Evolutionary conservation across 2,113 vertebrate genomes (phyloP).

Genomic region (Macroglossus sobrinus): DNA sequence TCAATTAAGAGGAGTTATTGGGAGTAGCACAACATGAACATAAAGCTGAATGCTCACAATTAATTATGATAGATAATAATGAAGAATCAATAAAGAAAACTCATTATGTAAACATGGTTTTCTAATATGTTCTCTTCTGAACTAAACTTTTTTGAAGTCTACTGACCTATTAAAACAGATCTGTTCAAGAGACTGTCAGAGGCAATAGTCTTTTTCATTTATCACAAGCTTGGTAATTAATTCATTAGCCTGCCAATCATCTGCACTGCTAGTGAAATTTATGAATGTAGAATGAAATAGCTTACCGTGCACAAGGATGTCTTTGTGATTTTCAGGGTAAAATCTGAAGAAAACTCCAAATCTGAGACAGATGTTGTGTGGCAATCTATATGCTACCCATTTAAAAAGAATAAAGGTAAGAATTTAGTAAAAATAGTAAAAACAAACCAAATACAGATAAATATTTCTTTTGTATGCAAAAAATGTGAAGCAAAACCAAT

Average conservation of each 20-base stretch:
- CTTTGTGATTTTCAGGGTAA: conserved; percentile 86
- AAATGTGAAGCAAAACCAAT: background rate
- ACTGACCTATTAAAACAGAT: conserved; percentile 35
- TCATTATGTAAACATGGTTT: background rate
- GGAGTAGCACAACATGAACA: background rate
- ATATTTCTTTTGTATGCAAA: background rate
- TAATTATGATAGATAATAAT: background rate
- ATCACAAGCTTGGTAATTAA: conserved; percentile 79
- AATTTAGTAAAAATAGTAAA: conserved; percentile 3
- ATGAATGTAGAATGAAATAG: conserved; percentile 42
- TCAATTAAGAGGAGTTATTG: background rate
- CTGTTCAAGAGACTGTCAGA: conserved; percentile 71
- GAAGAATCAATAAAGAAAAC: conserved; percentile 19
- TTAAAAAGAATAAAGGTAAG: background rate
- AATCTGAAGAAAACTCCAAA: conserved; percentile 92
- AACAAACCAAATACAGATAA: background rate
- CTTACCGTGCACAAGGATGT: conserved; percentile 91
- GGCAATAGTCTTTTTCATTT: conserved; percentile 74
- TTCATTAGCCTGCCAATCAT: conserved; percentile 65
- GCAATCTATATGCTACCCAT: conserved; percentile 89
- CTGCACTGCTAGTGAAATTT: background rate
- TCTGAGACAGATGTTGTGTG: conserved; percentile 85
- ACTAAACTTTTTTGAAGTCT: conserved; percentile 42
- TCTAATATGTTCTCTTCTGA: background rate
- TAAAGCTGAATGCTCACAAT: background rate